Evolutionary conservation across 2,797 vertebrate species (phyloP).

Genomic region (Knipowitschia caucasica): DNA sequence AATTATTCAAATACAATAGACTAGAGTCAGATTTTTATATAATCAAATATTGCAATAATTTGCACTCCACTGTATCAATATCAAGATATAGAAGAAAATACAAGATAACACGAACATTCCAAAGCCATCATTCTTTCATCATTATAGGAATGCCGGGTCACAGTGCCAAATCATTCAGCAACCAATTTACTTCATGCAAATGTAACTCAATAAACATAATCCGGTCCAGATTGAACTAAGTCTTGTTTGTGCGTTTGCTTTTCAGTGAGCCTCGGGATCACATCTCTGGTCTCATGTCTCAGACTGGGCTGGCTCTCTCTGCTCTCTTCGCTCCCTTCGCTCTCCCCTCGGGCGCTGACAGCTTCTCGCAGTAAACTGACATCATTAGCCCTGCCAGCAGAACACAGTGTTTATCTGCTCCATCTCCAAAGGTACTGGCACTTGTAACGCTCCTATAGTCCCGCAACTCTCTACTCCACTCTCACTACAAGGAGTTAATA

Average conservation of each 20-base stretch:
- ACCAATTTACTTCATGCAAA: too few species aligned
- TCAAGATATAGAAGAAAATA: too few species aligned
- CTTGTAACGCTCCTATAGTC: neutral
- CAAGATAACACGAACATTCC: too few species aligned
- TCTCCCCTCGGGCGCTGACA: slow-evolving; percentile 9
- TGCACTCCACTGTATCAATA: too few species aligned
- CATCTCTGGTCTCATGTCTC: neutral
- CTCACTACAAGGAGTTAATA: slow-evolving; percentile 4
- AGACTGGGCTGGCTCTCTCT: neutral
- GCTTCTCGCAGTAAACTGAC: slow-evolving; percentile 3
- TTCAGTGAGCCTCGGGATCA: neutral
- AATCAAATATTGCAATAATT: too few species aligned
- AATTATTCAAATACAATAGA: too few species aligned
- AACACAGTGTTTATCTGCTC: slow-evolving; percentile 11
- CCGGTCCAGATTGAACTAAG: too few species aligned
- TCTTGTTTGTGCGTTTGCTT: neutral
- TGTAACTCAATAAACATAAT: too few species aligned
- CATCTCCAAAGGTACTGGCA: slow-evolving; percentile 6
- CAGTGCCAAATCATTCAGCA: too few species aligned
- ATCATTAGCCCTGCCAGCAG: neutral
- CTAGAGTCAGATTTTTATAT: too few species aligned
- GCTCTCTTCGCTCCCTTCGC: neutral
- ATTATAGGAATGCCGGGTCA: too few species aligned
- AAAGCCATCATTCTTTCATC: too few species aligned
- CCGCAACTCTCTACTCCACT: neutral